phyloP scores from a whole-genome alignment of 2,797 vertebrate species.

The Allobates femoralis region DNA sequence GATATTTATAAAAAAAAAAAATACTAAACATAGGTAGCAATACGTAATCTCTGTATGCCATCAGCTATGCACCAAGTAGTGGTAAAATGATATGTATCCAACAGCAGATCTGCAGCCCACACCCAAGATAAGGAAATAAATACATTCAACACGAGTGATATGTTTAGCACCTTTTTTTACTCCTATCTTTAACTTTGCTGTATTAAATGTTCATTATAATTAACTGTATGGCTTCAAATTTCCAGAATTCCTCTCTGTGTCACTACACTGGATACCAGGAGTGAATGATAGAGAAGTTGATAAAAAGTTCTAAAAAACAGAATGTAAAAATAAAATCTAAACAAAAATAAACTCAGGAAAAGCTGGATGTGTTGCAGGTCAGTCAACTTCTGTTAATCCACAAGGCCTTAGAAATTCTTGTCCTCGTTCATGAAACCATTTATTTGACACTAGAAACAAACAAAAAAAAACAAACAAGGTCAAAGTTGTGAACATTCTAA shows the following conservation, averaged over 20 bases:
- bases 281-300: slow-evolving; percentile 28
- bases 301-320: slow-evolving; percentile 12
- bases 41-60: neutral
- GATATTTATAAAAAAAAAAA: neutral
- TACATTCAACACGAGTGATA: neutral
- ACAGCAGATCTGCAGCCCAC: neutral
- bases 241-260: neutral
- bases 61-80: neutral
- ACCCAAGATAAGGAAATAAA: slow-evolving; percentile 15
- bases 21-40: neutral
- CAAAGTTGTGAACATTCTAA: neutral
- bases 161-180: neutral
- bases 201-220: neutral
- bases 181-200: neutral
- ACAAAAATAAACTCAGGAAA: neutral
- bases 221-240: neutral
- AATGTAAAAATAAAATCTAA: slow-evolving; percentile 23
- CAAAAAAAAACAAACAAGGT: neutral
- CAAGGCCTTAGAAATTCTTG: slow-evolving; percentile 97
- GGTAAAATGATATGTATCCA: neutral
- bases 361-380: slow-evolving; percentile 68
- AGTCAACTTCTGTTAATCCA: slow-evolving; percentile 92
- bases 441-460: slow-evolving; percentile 90
- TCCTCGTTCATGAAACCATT: slow-evolving; percentile 98
- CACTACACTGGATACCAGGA: slow-evolving; percentile 47